These are phyloP conservation scores for Micropterix aruncella DNA, from an alignment of 2,888 invertebrate genomes.

Conservation along the genomic window DNA sequence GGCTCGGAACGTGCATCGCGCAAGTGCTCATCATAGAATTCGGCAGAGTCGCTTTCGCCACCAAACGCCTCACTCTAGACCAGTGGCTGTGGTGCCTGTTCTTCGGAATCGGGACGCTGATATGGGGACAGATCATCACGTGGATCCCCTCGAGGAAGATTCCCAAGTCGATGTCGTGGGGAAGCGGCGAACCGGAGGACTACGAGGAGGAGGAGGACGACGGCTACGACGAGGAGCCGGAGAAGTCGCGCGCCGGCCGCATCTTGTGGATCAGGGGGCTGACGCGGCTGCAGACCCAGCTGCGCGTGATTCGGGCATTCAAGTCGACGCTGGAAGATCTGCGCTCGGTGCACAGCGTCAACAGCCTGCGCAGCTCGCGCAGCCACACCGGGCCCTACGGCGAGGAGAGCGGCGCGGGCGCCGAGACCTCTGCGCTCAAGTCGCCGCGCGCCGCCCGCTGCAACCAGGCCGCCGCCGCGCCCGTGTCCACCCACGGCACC, in stretches of 20 bases:
- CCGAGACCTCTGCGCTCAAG: slow-evolving; percentile 16
- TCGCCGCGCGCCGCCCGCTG: slow-evolving; percentile 21
- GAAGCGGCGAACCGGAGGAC: slow-evolving; percentile 56
- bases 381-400: slow-evolving; percentile 48
- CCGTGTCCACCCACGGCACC: slow-evolving; percentile 14
- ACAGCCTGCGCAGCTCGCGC: slow-evolving; percentile 80
- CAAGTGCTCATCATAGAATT: slow-evolving; percentile 70
- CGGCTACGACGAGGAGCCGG: slow-evolving; percentile 50
- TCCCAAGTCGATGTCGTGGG: slow-evolving; percentile 62
- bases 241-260: slow-evolving; percentile 78
- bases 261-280: slow-evolving; percentile 92
- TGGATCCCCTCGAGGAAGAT: slow-evolving; percentile 67
- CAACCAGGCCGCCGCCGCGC: slow-evolving; percentile 17
- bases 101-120: slow-evolving; percentile 64
- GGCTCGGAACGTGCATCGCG: slow-evolving; percentile 61
- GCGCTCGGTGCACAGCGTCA: slow-evolving; percentile 85
- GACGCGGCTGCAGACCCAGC: slow-evolving; percentile 77
- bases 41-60: slow-evolving; percentile 70
- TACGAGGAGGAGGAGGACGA: slow-evolving; percentile 53
- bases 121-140: slow-evolving; percentile 77
- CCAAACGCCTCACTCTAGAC: slow-evolving; percentile 55
- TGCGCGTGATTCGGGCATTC: slow-evolving; percentile 93
- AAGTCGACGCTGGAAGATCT: slow-evolving; percentile 89
- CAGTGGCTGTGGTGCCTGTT: slow-evolving; percentile 82
- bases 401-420: too few relatives aligned